These are phyloP conservation scores for Myxocyprinus asiaticus DNA, from an alignment of 2,113 vertebrate genomes.

Conservation along the genomic window DNA sequence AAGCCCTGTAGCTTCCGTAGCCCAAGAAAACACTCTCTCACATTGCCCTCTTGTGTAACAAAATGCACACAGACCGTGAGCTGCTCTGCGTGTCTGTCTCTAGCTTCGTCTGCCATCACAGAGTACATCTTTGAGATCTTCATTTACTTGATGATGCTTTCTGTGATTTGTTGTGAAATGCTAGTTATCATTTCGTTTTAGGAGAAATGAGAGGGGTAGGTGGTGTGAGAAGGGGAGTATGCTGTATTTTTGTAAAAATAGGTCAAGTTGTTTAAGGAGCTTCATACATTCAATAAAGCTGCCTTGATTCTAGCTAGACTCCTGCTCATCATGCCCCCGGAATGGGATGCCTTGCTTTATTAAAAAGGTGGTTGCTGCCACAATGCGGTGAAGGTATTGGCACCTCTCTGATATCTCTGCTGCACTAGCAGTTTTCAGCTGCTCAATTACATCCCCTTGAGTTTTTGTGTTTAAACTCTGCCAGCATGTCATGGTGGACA, in stretches of 20 bases:
- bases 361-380: conserved; percentile 34
- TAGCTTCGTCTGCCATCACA: conserved; percentile 46
- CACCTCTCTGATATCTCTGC: conserved; percentile 35
- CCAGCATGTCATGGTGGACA: conserved; percentile 11
- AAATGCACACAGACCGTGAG: conserved; percentile 2
- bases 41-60: neutral
- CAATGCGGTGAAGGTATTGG: conserved; percentile 31
- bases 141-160: conserved; percentile 30
- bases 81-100: conserved; percentile 4
- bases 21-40: conserved; percentile 33
- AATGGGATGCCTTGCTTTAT: conserved; percentile 6
- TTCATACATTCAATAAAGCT: conserved; percentile 19
- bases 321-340: conserved; percentile 29
- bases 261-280: conserved; percentile 29
- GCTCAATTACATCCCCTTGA: conserved; percentile 37
- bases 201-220: conserved; percentile 14
- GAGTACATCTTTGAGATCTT: conserved; percentile 36
- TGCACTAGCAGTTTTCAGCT: conserved; percentile 31
- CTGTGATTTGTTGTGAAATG: conserved; percentile 43
- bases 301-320: neutral
- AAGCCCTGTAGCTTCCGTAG: conserved; percentile 1
- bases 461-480: conserved; percentile 3
- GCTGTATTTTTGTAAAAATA: conserved; percentile 32
- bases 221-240: conserved; percentile 19
- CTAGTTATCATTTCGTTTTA: conserved; percentile 44